Evolutionary conservation across 2,888 invertebrate genomes (phyloP), one percentile per base, ranked within the genome.

Genomic region (Ectobius pallidus): DNA sequence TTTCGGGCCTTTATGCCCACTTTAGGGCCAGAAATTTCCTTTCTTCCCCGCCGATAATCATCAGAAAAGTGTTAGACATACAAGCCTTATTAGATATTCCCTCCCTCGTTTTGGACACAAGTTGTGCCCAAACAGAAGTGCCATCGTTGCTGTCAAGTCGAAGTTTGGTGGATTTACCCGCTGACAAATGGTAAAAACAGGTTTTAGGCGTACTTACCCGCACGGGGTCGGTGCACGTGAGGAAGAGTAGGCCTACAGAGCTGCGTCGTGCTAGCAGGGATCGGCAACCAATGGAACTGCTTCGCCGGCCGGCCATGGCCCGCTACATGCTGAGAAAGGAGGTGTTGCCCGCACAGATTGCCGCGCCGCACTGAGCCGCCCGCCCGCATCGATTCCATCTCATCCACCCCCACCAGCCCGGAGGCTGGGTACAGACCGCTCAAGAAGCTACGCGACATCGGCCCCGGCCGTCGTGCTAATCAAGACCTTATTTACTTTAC

Each of bases 271-370:
- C 90, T 32, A 90, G 87, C 76, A 90, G 85, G 16, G 90, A 87
- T 75, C 89, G 86, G 80, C 89, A 89, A 74, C 89, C 90, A 76
- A 90, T 89, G 75, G 89, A 89, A 81, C 89, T 90, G 83, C 89
- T 89, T 74, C 90, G 86, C 65, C 90, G 85, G 44, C 89, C 88
- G 58, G 89, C 87, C 85, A 88, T 76, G 77, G 77, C 78, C 74
- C 77, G 68, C 44, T 61, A 61, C 70, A 18, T 49, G 11, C 27
- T 55, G 55, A n/a, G n/a, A n/a, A 30, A 9, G 4, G 25, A 20
- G 20, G 52, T 44, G 46, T 76, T 74, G 77, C 77, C 77, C 76
- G 76, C 76, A 75, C 77, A 79, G 78, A 76, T 76, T 78, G 76
- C 77, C 78, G 77, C 79, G 79, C 77, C 78, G 78, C 77, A 78